phyloP scores from a whole-genome alignment of 2,888 invertebrate species.

The Argyresthia albistria region DNA sequence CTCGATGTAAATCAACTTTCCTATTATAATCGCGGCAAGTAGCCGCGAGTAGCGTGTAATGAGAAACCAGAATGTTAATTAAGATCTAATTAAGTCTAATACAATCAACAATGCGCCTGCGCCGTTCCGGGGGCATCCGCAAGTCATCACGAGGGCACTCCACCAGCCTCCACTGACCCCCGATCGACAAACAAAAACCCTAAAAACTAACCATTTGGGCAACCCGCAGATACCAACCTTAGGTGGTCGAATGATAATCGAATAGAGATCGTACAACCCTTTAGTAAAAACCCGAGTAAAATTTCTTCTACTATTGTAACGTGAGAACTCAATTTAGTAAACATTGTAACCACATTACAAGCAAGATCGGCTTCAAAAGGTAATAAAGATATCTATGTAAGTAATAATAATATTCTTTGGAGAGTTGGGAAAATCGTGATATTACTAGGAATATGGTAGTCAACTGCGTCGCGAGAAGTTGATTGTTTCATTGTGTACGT shows the following conservation, averaged over 20 bases:
- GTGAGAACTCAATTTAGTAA: slow-evolving; percentile 69
- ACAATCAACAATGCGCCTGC: slow-evolving; percentile 70
- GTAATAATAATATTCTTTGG: background rate
- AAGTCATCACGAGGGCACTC: slow-evolving; percentile 57
- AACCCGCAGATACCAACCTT: background rate
- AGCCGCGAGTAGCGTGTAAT: slow-evolving; percentile 68
- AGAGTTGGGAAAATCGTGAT: background rate
- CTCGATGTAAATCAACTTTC: slow-evolving; percentile 59
- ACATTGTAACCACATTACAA: slow-evolving; percentile 25
- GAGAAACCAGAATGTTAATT: slow-evolving; percentile 72
- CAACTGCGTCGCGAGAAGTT: background rate
- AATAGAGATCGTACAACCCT: slow-evolving; percentile 70
- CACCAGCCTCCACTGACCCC: slow-evolving; percentile 35
- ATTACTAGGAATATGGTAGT: background rate
- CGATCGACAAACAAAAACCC: slow-evolving; percentile 4
- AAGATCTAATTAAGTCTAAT: slow-evolving; percentile 72
- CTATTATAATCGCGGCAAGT: slow-evolving; percentile 48
- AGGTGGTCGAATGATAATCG: slow-evolving; percentile 42
- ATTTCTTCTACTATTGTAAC: slow-evolving; percentile 61
- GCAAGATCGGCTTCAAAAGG: slow-evolving; percentile 41
- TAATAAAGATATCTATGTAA: slow-evolving; percentile 50
- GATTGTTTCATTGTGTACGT: slow-evolving; percentile 1
- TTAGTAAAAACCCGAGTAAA: slow-evolving; percentile 64
- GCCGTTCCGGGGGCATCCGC: slow-evolving; percentile 55
- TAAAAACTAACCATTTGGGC: slow-evolving; percentile 15